Evolutionary conservation across 2,888 invertebrate species (phyloP).

Genomic region (Agapostemon virescens): DNA sequence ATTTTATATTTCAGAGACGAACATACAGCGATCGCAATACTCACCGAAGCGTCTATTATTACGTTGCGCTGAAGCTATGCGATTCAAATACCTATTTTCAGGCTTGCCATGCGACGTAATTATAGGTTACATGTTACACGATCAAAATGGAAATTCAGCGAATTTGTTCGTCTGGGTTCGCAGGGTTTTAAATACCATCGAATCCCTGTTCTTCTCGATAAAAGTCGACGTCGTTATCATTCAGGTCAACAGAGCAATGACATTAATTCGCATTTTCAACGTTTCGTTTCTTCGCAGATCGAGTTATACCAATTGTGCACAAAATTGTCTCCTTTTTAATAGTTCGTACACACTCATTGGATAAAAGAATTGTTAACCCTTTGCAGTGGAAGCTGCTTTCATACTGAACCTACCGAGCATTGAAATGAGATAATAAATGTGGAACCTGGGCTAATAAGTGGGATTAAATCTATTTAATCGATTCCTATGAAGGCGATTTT

Average conservation of each 20-base stretch:
- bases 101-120: conserved; percentile 13
- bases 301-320: not conserved
- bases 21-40: not conserved
- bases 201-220: not conserved
- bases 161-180: not conserved
- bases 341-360: no score
- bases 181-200: not conserved
- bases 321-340: not conserved
- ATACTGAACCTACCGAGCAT: no score
- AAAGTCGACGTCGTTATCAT: not conserved
- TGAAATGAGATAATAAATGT: no score
- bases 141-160: conserved; percentile 33
- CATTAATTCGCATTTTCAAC: not conserved
- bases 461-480: no score
- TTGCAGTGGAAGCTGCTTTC: no score
- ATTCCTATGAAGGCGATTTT: no score
- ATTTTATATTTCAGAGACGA: not conserved
- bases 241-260: not conserved
- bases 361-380: no score
- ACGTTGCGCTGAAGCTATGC: not conserved
- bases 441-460: no score
- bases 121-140: conserved; percentile 15
- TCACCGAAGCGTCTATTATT: not conserved
- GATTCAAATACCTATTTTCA: not conserved
- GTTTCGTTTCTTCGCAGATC: not conserved